Evolutionary conservation across 2,113 vertebrate genomes (phyloP).

Genomic region (Phyllopteryx taeniolatus): DNA sequence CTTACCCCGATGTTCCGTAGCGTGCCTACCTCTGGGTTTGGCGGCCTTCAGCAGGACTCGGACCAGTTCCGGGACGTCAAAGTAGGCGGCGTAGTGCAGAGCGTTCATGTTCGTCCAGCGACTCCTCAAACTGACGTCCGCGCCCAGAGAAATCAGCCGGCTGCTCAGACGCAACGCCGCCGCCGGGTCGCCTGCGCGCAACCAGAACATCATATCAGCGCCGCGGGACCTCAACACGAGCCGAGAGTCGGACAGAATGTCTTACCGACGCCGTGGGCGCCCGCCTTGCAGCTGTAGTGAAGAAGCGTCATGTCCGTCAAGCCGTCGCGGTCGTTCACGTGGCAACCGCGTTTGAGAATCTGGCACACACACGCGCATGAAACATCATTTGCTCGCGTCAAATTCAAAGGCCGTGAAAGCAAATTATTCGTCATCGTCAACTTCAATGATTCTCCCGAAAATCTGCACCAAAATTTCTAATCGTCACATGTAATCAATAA

Average conservation of each 20-base stretch:
- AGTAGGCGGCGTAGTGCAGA: constrained; percentile 89
- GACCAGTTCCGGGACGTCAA: constrained; percentile 87
- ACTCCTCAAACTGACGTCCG: constrained; percentile 84
- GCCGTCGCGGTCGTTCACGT: constrained; percentile 89
- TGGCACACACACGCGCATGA: constrained; percentile 36
- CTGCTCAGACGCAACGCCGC: constrained; percentile 82
- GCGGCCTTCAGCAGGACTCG: constrained; percentile 81
- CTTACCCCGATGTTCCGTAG: neutral
- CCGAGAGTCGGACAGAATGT: neutral
- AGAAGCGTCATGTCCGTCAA: constrained; percentile 92
- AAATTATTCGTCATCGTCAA: no score
- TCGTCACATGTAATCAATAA: no score
- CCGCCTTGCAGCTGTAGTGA: constrained; percentile 92
- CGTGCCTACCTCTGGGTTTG: constrained; percentile 77
- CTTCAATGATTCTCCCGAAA: no score
- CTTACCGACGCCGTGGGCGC: constrained; percentile 89
- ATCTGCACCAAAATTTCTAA: no score
- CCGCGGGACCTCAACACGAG: neutral
- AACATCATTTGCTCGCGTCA: neutral
- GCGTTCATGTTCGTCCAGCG: constrained; percentile 97
- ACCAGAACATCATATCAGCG: neutral
- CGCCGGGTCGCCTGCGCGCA: constrained; percentile 78
- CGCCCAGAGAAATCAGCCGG: constrained; percentile 82
- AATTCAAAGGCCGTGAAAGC: no score
- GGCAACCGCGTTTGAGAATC: constrained; percentile 90